Evolutionary conservation across 2,797 vertebrate genomes (phyloP).

Genomic region (Syngnathus rostellatus): DNA sequence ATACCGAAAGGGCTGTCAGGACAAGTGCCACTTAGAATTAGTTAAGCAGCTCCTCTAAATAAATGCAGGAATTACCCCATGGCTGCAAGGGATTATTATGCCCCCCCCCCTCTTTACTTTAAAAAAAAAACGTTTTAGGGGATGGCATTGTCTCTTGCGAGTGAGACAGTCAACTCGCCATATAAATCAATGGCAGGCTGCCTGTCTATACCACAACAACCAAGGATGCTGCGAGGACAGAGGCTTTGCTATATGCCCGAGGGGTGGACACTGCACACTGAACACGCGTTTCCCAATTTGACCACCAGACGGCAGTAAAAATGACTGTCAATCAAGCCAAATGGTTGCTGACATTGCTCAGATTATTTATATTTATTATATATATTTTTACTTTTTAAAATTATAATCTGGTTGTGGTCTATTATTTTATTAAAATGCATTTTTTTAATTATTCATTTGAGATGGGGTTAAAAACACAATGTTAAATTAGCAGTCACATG

Average conservation of each 20-base stretch:
- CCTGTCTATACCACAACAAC: too few species aligned
- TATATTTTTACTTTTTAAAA: neutral
- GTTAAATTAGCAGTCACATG: neutral
- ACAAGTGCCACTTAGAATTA: neutral
- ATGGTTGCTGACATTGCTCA: neutral
- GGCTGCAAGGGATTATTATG: neutral
- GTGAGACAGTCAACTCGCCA: too few species aligned
- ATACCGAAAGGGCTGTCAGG: neutral
- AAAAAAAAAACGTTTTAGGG: neutral
- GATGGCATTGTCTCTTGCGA: too few species aligned
- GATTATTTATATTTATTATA: too few species aligned
- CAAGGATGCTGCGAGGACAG: too few species aligned
- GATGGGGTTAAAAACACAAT: neutral
- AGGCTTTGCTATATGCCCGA: too few species aligned
- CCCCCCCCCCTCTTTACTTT: neutral
- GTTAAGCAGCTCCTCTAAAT: neutral
- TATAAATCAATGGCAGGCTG: too few species aligned
- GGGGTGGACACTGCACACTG: too few species aligned
- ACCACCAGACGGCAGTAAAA: neutral
- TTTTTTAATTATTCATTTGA: neutral
- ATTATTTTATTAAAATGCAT: neutral
- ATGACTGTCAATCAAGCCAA: neutral
- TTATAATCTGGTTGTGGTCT: neutral
- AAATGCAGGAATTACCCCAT: neutral
- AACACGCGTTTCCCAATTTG: neutral